Evolutionary conservation across 2,113 vertebrate genomes (phyloP).

Genomic region (Nannospalax galili): DNA sequence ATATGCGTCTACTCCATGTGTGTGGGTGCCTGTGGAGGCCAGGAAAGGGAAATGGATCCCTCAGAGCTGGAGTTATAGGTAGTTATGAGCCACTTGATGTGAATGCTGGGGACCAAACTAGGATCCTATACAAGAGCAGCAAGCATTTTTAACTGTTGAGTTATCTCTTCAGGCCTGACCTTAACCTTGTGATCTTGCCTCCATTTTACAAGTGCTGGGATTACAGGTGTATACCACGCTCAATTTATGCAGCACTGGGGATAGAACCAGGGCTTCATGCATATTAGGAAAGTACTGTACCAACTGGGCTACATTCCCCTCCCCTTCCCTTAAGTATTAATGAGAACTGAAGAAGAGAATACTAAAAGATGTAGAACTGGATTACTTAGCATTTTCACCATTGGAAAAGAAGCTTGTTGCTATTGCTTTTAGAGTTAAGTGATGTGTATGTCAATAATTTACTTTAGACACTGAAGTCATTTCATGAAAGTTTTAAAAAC

Average conservation of each 20-base stretch:
- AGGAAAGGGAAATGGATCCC: neutral
- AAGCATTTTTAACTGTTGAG: neutral
- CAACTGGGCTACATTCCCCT: neutral
- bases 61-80: neutral
- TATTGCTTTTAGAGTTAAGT: neutral
- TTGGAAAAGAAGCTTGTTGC: neutral
- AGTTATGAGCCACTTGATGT: neutral
- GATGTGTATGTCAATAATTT: neutral
- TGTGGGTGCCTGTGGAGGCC: neutral
- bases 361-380: neutral
- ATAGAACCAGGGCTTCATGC: no score
- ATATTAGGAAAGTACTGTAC: neutral
- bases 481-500: slow-evolving; percentile 43
- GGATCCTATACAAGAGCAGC: neutral
- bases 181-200: neutral
- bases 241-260: neutral
- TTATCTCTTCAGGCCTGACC: no score
- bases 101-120: neutral
- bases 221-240: neutral
- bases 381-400: neutral
- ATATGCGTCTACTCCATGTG: neutral
- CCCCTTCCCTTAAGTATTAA: neutral
- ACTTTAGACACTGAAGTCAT: neutral
- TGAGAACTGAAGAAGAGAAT: slow-evolving; percentile 34
- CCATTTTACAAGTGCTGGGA: neutral